phyloP scores from a whole-genome alignment of 1,140 invertebrate genomes.

The Brachionus manjavacas region DNA sequence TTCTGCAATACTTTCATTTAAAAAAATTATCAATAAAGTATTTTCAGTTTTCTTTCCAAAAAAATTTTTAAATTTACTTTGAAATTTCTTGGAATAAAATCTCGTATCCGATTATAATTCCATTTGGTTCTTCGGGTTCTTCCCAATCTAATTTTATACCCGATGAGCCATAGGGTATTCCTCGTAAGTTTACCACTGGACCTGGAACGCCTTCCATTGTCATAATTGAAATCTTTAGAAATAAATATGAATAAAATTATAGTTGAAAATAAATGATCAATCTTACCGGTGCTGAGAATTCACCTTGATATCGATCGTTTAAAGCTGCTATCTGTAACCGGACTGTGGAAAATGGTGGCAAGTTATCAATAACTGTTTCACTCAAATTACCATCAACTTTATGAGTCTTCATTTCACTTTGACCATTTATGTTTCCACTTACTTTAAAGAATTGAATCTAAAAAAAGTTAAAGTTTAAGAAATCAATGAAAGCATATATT shows the following conservation, averaged over 20 bases:
- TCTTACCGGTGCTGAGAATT: conserved; percentile 20
- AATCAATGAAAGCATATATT: not conserved
- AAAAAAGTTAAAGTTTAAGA: not conserved
- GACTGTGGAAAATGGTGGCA: conserved; percentile 31
- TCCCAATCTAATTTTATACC: conserved; percentile 36
- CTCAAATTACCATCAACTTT: conserved; percentile 41
- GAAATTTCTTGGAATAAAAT: conserved; percentile 35
- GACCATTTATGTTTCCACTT: conserved; percentile 22
- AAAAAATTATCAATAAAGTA: not conserved
- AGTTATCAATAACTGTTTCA: conserved; percentile 14
- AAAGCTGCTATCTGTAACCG: conserved; percentile 25
- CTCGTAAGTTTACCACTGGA: conserved; percentile 30
- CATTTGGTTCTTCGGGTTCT: conserved; percentile 41
- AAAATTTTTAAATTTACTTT: not conserved
- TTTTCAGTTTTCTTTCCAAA: not conserved
- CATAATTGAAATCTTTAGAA: conserved; percentile 3
- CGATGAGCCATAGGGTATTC: conserved; percentile 7
- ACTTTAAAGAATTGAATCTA: conserved; percentile 41
- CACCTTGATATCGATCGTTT: conserved; percentile 39
- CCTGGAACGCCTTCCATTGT: conserved; percentile 31
- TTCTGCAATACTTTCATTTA: not conserved
- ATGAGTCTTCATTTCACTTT: conserved; percentile 13
- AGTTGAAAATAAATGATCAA: not conserved
- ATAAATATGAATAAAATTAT: not conserved
- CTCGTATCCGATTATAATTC: conserved; percentile 35